Evolutionary conservation across 2,113 vertebrate genomes (phyloP).

Genomic region (Taxidea taxus): DNA sequence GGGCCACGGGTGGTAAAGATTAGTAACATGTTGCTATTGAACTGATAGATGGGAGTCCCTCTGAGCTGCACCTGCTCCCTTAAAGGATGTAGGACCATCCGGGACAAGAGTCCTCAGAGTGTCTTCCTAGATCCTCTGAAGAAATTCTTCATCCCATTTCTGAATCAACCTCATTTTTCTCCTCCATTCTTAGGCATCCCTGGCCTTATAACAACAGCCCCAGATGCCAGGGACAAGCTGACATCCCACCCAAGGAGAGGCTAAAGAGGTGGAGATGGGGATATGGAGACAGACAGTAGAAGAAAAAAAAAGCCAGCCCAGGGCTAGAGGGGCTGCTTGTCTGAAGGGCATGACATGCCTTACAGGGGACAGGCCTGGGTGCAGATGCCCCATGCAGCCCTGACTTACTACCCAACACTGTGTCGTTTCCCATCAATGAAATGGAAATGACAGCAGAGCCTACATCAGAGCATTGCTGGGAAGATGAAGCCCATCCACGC

Average conservation of each 20-base stretch:
- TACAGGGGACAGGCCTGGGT: neutral
- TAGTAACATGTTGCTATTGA: neutral
- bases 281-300: neutral
- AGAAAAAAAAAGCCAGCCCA: neutral
- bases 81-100: neutral
- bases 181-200: neutral
- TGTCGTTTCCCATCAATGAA: neutral
- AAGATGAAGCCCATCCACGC: rapidly evolving
- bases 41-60: conserved; percentile 23
- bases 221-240: neutral
- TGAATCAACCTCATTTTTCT: neutral
- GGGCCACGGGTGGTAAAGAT: conserved; percentile 35
- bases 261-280: neutral
- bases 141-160: neutral
- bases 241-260: neutral
- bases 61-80: neutral
- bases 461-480: neutral
- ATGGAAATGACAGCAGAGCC: rapidly evolving
- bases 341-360: neutral
- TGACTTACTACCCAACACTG: neutral
- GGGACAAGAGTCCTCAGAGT: neutral
- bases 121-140: neutral
- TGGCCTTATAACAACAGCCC: neutral
- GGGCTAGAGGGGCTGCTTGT: neutral
- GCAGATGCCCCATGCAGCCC: neutral